Base-by-base conservation (phyloP, 2,888 invertebrate genomes). In the Scotopteryx bipunctaria region DNA sequence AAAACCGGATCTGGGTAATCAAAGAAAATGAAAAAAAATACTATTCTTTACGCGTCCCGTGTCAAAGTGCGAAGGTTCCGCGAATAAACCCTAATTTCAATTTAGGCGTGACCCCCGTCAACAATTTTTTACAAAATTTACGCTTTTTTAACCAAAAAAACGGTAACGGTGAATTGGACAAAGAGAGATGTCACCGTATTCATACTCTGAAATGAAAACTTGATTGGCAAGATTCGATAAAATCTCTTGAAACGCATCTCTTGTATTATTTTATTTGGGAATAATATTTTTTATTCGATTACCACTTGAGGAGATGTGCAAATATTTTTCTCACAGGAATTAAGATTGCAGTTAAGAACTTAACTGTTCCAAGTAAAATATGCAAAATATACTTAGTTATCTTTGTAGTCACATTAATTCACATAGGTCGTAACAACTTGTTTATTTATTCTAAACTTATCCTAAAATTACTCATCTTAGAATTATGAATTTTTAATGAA, bases 41-140 rank as follows among this genome's bases (percentile, higher is more conserved):
- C n/a, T 45, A 67, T 77, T 80, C 78, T 70, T 68, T 76, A 76
- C 72, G 61, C 77, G 82, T 82, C 77, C 76, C 81, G 78, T 90
- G 89, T 89, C 89, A 89, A 83, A 89, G 88, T 83, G 86, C 89
- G 85, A 79, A 80, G 73, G 85, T 81, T 78, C 69, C 73, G 63
- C 73, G 71, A 42, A 80, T 78, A 87, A 84, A 80, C 83, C 85
- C 83, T 87, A 87, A 89, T 87, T 88, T 88, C 63, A 83, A 84
- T 83, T 78, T 62, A 75, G 86, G 83, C 83, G 84, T 90, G 89
- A 89, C 89, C 90, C 89, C 87, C 83, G 83, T 89, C 88, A 87
- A 85, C 84, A 77, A 62, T 80, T 83, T 86, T 86, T 85, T 86
- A 52, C 59, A 58, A 78, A 82, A 77, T 80, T 83, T 77, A 81